Percentiles rank a stretch among this genome's conserved stretches.
phyloP scores from a whole-genome alignment of 1,140 invertebrate species.

The Aphis gossypii region DNA sequence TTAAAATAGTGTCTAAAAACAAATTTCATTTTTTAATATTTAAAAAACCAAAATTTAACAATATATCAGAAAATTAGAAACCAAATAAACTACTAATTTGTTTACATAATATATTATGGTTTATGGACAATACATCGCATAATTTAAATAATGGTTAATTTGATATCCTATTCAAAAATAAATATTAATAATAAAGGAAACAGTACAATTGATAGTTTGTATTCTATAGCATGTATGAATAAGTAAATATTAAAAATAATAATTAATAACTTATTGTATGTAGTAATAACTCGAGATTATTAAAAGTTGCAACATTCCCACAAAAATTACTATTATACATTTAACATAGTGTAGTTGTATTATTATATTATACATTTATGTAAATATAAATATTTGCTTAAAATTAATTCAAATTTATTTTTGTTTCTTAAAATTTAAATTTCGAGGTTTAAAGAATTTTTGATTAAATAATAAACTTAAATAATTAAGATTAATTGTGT shows the following conservation, averaged over 20 bases:
- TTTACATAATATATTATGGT: neutral
- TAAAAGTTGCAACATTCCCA: neutral
- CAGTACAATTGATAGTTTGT: neutral
- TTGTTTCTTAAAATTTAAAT: neutral
- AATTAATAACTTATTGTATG: neutral
- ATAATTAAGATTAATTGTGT: neutral
- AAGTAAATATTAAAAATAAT: neutral
- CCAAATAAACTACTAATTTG: neutral
- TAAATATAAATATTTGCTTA: neutral
- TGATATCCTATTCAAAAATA: conserved; percentile 5
- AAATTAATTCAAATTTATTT: neutral
- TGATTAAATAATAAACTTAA: neutral
- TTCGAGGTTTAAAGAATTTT: neutral
- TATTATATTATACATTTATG: neutral
- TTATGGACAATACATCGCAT: neutral
- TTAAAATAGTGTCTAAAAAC: neutral
- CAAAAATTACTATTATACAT: neutral
- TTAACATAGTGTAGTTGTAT: neutral
- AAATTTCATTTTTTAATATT: neutral
- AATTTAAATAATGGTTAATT: conserved; percentile 6
- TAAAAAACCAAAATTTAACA: neutral
- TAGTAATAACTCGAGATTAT: neutral
- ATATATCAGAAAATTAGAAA: neutral
- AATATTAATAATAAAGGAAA: neutral
- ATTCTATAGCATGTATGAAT: neutral